A percentile compares a stretch with the other conserved stretches of the same genome.
These are phyloP conservation scores for Orchestia grillus DNA, from an alignment of 1,140 invertebrate genomes.

Conservation along the genomic window DNA sequence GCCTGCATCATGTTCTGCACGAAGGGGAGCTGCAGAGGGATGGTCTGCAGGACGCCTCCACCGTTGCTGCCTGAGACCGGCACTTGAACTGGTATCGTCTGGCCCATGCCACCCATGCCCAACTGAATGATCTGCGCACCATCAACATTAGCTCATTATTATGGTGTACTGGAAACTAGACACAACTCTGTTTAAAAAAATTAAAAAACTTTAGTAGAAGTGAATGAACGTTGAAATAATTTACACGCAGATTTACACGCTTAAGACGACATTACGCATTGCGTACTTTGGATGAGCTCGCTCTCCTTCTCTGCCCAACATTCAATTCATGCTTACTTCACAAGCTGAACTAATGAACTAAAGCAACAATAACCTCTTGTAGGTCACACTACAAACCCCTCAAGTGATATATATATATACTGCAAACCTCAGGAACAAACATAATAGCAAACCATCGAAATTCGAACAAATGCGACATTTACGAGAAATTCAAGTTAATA, in stretches of 20 bases:
- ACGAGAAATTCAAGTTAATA: not conserved
- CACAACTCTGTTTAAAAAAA: not conserved
- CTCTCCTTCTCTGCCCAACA: too few relatives aligned
- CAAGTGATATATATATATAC: not conserved
- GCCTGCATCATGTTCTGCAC: conserved; percentile 73
- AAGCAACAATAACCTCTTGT: not conserved
- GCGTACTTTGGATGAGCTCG: too few relatives aligned
- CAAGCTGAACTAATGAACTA: not conserved
- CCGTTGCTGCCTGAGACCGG: conserved; percentile 90
- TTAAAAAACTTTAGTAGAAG: not conserved
- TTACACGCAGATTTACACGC: not conserved
- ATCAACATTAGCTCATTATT: not conserved
- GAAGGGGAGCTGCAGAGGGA: conserved; percentile 85
- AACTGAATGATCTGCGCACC: conserved; percentile 60
- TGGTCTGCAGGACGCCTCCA: conserved; percentile 91
- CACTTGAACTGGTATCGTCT: conserved; percentile 86
- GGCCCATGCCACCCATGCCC: conserved; percentile 60
- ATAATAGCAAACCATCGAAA: not conserved
- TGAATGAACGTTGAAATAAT: not conserved
- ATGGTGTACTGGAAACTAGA: not conserved
- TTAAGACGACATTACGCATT: not conserved
- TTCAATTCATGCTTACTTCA: too few relatives aligned
- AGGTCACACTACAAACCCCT: not conserved
- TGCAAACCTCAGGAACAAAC: not conserved
- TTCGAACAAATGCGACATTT: not conserved